Evolutionary conservation across 2,797 vertebrate genomes (phyloP), one percentile per base, ranked within the genome.

Genomic region (Crenuchus spilurus): DNA sequence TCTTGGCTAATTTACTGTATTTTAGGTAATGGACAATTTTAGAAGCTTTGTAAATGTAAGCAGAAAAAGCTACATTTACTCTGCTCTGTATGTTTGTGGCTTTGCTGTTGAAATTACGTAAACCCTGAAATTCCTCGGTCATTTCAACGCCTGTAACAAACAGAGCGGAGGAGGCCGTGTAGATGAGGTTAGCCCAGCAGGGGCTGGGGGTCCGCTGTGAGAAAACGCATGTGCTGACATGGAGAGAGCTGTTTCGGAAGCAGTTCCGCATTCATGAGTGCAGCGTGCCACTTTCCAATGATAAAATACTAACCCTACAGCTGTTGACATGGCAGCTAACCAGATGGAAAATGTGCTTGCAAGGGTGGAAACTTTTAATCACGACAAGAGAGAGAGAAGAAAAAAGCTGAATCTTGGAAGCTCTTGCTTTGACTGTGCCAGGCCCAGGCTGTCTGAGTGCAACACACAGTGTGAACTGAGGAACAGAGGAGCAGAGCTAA

Each of bases 321-420:
- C 87, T 89, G 85, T 73, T 84, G 82, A 86, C 31, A 80, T 74
- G 42, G 28, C 33, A 71, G 80, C 58, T 65, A 42, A 39, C 76
- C 83, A 86, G 83, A 88, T 87, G 85, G 84, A 85, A 78, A 66
- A 65, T 57, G 72, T 77, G 77, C 78, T 84, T 81, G 76, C 61
- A 62, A 77, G 70, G 82, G 74, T 77, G 72, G 42, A 80, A 79
- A 79, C 75, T 80, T 85, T 71, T 51, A 66, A 72, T 86, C 82
- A 87, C 83, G 79, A 85, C 79, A 73, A 35, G 10, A 51, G 41
- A 65, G 22, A 69, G 10, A 3, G 13, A 48, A 20, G 46, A 61
- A 22, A 41, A 76, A 49, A 48, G 62, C 39, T n/a, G 61, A 41
- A 74, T 64, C 26, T 54, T 42, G 31, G 33, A 72, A 41, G 35